phyloP scores from a whole-genome alignment of 2,113 vertebrate species.

The Nesospiza acunhae region DNA sequence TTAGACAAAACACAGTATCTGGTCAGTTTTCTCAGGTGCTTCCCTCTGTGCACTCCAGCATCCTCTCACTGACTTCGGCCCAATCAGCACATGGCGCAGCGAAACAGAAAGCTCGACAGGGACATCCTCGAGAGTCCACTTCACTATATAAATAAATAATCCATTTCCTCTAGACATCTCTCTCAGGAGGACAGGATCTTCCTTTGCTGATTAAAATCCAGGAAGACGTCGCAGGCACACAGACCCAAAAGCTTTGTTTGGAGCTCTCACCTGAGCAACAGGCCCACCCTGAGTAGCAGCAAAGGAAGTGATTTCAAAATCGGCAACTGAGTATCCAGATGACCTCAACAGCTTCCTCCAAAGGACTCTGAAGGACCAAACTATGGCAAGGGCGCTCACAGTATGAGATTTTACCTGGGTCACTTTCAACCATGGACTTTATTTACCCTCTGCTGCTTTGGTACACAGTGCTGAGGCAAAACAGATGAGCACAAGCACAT shows the following conservation, averaged over 20 bases:
- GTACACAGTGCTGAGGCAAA: neutral
- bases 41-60: neutral
- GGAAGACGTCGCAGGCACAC: neutral
- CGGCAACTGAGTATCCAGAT: neutral
- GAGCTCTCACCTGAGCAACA: neutral
- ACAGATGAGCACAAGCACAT: neutral
- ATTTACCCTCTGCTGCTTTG: neutral
- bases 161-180: neutral
- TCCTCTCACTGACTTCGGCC: neutral
- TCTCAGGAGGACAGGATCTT: neutral
- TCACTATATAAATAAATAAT: conserved; percentile 12
- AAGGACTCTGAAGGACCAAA: accelerated
- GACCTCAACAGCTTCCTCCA: neutral
- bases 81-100: accelerated
- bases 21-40: neutral
- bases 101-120: neutral
- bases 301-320: neutral
- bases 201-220: neutral
- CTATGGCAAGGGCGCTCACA: accelerated
- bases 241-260: neutral
- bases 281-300: neutral
- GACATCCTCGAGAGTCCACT: neutral
- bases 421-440: neutral
- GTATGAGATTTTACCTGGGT: neutral
- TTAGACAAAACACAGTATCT: neutral